These are phyloP conservation scores for Bombus balteatus DNA, from an alignment of 1,140 invertebrate genomes.

Conservation along the genomic window DNA sequence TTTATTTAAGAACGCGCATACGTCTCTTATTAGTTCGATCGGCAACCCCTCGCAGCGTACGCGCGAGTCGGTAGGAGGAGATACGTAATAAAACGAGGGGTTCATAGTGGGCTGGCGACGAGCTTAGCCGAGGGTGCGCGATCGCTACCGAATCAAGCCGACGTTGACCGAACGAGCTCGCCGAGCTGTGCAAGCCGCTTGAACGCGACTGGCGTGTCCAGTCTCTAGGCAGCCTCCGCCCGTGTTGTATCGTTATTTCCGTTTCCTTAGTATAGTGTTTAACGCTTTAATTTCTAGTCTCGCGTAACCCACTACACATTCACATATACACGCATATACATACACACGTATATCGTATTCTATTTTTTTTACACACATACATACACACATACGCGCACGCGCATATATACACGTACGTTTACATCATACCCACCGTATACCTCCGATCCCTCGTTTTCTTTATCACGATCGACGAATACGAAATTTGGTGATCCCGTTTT, in stretches of 20 bases:
- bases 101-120: slow-evolving; percentile 28
- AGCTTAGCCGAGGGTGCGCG: slow-evolving; percentile 34
- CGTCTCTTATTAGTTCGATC: slow-evolving; percentile 59
- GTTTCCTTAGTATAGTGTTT: slow-evolving; percentile 81
- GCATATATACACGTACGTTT: not conserved
- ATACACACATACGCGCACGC: not conserved
- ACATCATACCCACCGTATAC: not conserved
- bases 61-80: slow-evolving; percentile 26
- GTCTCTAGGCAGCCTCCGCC: slow-evolving; percentile 80
- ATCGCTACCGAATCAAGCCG: slow-evolving; percentile 46
- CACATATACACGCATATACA: slow-evolving; percentile 5
- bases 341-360: not conserved
- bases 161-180: slow-evolving; percentile 2
- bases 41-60: slow-evolving; percentile 47
- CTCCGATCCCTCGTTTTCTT: not conserved
- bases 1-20: slow-evolving; percentile 54
- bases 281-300: slow-evolving; percentile 75
- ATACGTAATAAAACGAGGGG: slow-evolving; percentile 40
- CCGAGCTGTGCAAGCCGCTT: slow-evolving; percentile 39
- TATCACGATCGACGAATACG: slow-evolving; percentile 20
- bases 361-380: not conserved
- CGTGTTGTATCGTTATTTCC: slow-evolving; percentile 78
- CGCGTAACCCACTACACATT: slow-evolving; percentile 49
- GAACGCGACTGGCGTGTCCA: slow-evolving; percentile 57
- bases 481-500: slow-evolving; percentile 10